Percentiles rank a stretch among this genome's conserved stretches.
These are phyloP conservation scores for Tupaia chinensis DNA, from an alignment of 2,113 vertebrate species.

Conservation along the genomic window DNA sequence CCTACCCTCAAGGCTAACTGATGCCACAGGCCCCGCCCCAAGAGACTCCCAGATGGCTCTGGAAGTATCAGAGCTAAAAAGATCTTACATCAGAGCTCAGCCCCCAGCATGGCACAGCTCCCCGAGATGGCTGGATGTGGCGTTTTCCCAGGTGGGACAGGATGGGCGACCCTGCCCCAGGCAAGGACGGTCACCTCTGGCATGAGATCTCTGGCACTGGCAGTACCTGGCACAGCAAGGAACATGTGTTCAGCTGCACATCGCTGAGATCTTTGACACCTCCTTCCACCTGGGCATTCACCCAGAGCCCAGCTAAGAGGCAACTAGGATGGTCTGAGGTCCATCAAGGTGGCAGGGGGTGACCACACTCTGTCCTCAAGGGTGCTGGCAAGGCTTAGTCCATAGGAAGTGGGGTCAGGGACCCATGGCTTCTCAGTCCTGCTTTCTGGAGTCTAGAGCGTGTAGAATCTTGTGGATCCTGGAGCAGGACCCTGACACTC, in stretches of 20 bases:
- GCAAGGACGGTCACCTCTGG: neutral
- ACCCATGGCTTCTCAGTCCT: fast-evolving
- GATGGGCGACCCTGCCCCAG: neutral
- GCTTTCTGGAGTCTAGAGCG: neutral
- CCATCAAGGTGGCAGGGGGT: neutral
- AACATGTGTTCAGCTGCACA: neutral
- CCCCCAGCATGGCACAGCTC: neutral
- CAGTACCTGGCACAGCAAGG: neutral
- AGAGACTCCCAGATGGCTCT: neutral
- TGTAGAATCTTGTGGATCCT: fast-evolving
- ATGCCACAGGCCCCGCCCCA: fast-evolving
- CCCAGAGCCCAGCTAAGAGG: neutral
- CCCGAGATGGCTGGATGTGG: neutral
- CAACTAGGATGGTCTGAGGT: neutral
- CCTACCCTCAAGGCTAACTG: neutral
- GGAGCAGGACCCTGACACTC: fast-evolving
- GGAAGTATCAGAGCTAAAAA: neutral
- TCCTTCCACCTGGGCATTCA: neutral
- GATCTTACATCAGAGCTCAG: neutral
- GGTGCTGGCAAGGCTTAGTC: neutral
- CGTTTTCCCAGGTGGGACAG: fast-evolving
- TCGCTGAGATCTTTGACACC: neutral
- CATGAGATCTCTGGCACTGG: neutral
- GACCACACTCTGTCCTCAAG: neutral
- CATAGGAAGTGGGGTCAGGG: too few species aligned